Evolutionary conservation across 1,140 invertebrate species (phyloP).

Genomic region (Bombyx mori): ASM3026992v2 NC_085116.1:14253501-14254000

Average conservation of each 20-base stretch:
- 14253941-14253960: too few species aligned
- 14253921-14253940: too few species aligned
- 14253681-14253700: background rate
- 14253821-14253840: background rate
- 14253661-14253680: background rate
- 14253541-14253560: conserved; percentile 62
- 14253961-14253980: too few species aligned
- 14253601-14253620: background rate
- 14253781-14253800: conserved; percentile 5
- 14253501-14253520: conserved; percentile 36
- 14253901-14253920: too few species aligned
- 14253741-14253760: conserved; percentile 16
- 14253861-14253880: too few species aligned
- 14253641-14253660: too few species aligned
- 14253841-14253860: too few species aligned
- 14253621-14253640: background rate
- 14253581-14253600: conserved; percentile 27
- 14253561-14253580: conserved; percentile 43
- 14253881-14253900: too few species aligned
- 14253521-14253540: conserved; percentile 37
- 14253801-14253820: background rate
- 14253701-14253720: conserved; percentile 7
- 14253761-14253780: conserved; percentile 18
- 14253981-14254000: too few species aligned
- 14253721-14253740: conserved; percentile 10